A percentile compares a stretch with the other conserved stretches of the same genome.
These are phyloP conservation scores for Microcebus jonahi DNA, from an alignment of 2,113 vertebrate genomes.

Conservation along the genomic window DNA sequence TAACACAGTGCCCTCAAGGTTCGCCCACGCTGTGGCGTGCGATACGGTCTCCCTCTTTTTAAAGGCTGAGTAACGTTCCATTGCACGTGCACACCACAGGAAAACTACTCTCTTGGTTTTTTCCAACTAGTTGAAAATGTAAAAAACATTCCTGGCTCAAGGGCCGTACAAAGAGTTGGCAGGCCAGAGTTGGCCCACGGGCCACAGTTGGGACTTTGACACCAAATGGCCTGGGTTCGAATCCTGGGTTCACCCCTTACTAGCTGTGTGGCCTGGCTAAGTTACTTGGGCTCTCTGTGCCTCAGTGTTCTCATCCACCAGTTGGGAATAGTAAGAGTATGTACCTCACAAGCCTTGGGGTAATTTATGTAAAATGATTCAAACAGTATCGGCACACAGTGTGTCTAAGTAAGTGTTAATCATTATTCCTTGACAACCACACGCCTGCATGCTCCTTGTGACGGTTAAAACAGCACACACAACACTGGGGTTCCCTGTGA, in stretches of 20 bases:
- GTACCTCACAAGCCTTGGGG: no score
- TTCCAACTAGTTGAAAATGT: not conserved
- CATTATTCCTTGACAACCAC: not conserved
- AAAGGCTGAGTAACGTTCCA: not conserved
- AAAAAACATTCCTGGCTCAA: constrained; percentile 8
- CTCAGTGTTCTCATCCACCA: not conserved
- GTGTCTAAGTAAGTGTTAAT: not conserved
- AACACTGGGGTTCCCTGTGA: not conserved
- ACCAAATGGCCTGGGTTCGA: not conserved
- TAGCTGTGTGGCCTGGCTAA: not conserved
- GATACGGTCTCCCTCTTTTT: not conserved
- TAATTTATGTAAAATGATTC: not conserved
- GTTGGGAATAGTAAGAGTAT: not conserved
- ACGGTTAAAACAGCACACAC: not conserved
- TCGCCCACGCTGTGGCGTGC: not conserved
- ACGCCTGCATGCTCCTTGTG: not conserved
- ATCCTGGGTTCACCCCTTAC: not conserved
- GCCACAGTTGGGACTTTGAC: not conserved
- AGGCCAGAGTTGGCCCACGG: not conserved
- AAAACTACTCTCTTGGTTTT: not conserved
- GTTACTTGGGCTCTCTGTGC: not conserved
- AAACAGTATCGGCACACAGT: not conserved
- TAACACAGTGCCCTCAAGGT: not conserved
- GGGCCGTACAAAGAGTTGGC: not conserved
- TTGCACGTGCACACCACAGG: not conserved